Evolutionary conservation across 2,113 vertebrate genomes (phyloP).

Genomic region (Ariopsis seemanni): DNA sequence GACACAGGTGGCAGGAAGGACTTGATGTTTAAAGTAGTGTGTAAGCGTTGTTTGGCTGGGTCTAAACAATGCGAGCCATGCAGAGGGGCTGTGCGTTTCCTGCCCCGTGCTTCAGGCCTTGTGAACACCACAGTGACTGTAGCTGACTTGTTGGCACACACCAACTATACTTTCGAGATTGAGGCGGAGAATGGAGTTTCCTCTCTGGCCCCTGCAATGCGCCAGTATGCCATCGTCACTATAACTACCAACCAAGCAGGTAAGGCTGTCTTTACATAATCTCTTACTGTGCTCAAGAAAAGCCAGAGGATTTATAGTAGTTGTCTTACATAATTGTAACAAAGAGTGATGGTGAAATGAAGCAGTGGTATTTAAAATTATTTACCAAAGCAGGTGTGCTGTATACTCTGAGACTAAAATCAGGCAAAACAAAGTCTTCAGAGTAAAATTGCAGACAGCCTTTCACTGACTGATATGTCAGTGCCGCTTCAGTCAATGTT

Average conservation of each 20-base stretch:
- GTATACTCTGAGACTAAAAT: neutral
- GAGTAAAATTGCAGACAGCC: neutral
- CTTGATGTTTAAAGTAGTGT: conserved; percentile 89
- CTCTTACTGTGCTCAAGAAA: neutral
- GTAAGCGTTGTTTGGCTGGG: conserved; percentile 84
- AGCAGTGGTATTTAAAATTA: neutral
- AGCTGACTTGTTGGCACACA: conserved; percentile 91
- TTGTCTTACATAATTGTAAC: neutral
- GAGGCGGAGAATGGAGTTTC: conserved; percentile 92
- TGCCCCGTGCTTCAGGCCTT: conserved; percentile 85
- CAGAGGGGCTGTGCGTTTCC: conserved; percentile 83
- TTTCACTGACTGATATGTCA: neutral
- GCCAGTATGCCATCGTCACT: conserved; percentile 89
- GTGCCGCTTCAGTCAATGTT: neutral
- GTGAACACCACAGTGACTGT: conserved; percentile 92
- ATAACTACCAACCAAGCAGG: conserved; percentile 99
- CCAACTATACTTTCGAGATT: conserved; percentile 97
- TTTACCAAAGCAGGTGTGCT: neutral
- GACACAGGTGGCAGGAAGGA: conserved; percentile 91
- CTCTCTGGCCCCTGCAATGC: conserved; percentile 72
- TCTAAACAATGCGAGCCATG: conserved; percentile 82
- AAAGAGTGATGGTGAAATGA: neutral
- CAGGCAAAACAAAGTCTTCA: neutral
- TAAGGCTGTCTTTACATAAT: conserved; percentile 63
- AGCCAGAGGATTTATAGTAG: neutral